A percentile compares a stretch with the other conserved stretches of the same genome.
These are phyloP conservation scores for Parauchenoglanis punctatus DNA, from an alignment of 2,797 vertebrate genomes.

Conservation along the genomic window DNA sequence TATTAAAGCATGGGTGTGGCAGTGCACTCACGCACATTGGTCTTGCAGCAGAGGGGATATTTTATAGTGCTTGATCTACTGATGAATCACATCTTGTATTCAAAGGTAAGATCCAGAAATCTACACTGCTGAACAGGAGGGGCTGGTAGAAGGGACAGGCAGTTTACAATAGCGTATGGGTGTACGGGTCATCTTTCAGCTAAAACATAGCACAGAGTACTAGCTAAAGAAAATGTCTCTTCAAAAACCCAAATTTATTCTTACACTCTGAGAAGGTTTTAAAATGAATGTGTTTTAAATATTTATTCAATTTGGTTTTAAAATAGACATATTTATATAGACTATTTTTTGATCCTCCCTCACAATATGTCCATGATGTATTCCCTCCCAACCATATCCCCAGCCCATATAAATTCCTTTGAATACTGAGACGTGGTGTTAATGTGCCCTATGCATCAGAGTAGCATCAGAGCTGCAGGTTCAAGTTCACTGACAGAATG, in stretches of 20 bases:
- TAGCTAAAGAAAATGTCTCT: conserved; percentile 34
- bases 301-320: conserved; percentile 73
- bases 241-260: conserved; percentile 49
- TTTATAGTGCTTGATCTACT: conserved; percentile 37
- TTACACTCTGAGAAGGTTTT: conserved; percentile 60
- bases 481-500: conserved; percentile 88
- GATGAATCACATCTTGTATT: not conserved
- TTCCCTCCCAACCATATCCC: conserved; percentile 38
- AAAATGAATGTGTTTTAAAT: conserved; percentile 71
- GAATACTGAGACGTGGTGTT: conserved; percentile 58
- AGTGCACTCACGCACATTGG: conserved; percentile 46
- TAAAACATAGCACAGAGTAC: conserved; percentile 8
- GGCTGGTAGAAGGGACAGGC: conserved; percentile 23
- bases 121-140: conserved; percentile 14
- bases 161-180: conserved; percentile 19
- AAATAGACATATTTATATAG: conserved; percentile 71
- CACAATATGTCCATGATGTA: conserved; percentile 28
- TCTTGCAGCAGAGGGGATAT: conserved; percentile 11
- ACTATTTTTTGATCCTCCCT: conserved; percentile 53
- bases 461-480: not conserved
- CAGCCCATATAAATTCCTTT: conserved; percentile 62
- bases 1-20: conserved; percentile 46
- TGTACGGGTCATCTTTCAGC: conserved; percentile 17
- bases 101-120: conserved; percentile 21
- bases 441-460: conserved; percentile 13